Conservation (phyloP, 2,797 vertebrate genomes). For the Limnodromus scolopaceus region DNA sequence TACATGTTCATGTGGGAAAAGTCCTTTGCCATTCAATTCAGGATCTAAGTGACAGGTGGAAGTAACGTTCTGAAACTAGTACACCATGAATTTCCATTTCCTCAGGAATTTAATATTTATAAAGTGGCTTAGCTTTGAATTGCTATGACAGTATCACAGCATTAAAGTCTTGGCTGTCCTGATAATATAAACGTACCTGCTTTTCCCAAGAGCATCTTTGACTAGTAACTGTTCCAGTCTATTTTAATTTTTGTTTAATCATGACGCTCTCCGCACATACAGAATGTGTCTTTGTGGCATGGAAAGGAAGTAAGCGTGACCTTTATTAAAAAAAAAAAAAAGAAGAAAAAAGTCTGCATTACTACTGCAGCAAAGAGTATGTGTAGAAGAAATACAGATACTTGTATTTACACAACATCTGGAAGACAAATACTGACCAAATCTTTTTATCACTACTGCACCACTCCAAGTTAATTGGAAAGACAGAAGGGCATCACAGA, state of each 20-base stretch:
- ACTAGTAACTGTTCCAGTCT: neutral
- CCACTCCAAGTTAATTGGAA: constrained; percentile 53
- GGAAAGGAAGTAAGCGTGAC: neutral
- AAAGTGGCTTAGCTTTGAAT: constrained; percentile 48
- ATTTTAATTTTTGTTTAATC: constrained; percentile 27
- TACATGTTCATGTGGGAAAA: neutral
- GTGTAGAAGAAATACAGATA: constrained; percentile 16
- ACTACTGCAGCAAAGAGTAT: neutral
- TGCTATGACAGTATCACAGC: constrained; percentile 29
- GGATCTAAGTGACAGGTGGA: constrained; percentile 39
- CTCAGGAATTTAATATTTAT: constrained; percentile 50
- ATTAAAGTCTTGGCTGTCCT: constrained; percentile 9
- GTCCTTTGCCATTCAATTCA: neutral
- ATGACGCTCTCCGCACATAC: neutral
- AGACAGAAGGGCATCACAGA: constrained; percentile 43
- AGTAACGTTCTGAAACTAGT: constrained; percentile 13
- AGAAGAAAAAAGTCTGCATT: neutral
- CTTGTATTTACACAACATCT: constrained; percentile 43
- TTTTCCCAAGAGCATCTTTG: constrained; percentile 22
- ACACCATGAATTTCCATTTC: constrained; percentile 38
- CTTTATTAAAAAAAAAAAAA: constrained; percentile 18
- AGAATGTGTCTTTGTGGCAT: neutral
- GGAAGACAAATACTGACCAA: constrained; percentile 31
- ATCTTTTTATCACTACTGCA: constrained; percentile 32
- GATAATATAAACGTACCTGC: constrained; percentile 22